These are phyloP conservation scores for Plecturocebus donacophilus DNA, from an alignment of 2,113 vertebrate species.

Conservation along the genomic window DNA sequence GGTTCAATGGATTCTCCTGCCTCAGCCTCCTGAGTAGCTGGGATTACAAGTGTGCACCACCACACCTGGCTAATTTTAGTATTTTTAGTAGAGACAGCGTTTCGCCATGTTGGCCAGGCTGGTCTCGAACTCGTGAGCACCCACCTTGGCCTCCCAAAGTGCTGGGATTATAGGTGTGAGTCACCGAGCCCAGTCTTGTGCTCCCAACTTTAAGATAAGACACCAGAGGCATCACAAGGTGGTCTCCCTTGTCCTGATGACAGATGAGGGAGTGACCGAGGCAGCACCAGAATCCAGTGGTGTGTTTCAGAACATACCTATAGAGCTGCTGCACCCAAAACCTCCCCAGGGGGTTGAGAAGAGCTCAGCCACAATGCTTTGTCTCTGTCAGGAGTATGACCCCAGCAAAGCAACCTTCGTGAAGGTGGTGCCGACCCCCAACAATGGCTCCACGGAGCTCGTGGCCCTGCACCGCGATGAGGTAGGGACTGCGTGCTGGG, in stretches of 20 bases:
- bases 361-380: background rate
- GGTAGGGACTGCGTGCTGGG: conserved; percentile 82
- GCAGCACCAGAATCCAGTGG: background rate
- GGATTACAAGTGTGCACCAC: too few species aligned
- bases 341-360: background rate
- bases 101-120: too few species aligned
- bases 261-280: too few species aligned
- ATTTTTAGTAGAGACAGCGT: too few species aligned
- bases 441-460: conserved; percentile 94
- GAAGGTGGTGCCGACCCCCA: conserved; percentile 95
- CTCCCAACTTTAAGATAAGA: background rate
- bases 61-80: too few species aligned
- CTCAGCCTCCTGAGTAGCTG: too few species aligned
- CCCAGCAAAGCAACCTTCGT: conserved; percentile 91
- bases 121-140: too few species aligned
- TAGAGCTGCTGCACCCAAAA: background rate
- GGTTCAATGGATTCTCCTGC: too few species aligned
- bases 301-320: background rate
- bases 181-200: too few species aligned
- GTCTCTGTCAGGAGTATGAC: conserved; percentile 88
- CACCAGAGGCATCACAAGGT: background rate
- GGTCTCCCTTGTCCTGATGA: background rate
- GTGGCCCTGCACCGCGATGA: conserved; percentile 91
- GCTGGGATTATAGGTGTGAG: too few species aligned
- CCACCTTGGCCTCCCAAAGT: too few species aligned